Conservation (phyloP, 1,140 invertebrate species). For the Drosophila chauvacae region DNA sequence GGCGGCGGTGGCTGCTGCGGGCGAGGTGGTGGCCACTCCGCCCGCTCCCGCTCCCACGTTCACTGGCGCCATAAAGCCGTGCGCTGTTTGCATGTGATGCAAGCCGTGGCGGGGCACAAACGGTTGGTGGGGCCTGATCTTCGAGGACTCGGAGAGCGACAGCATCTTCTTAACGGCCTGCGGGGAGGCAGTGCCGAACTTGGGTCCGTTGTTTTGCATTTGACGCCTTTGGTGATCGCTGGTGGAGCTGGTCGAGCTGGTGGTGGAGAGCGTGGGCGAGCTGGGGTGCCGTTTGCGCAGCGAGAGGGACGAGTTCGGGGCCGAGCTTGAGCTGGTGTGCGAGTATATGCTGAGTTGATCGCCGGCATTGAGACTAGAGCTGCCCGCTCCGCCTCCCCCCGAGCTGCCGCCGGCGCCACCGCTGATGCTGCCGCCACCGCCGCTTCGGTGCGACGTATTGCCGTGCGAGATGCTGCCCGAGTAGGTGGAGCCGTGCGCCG, state of each 20-base stretch:
- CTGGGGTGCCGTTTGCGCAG: constrained; percentile 86
- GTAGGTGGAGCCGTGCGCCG: constrained; percentile 86
- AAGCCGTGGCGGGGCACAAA: constrained; percentile 68
- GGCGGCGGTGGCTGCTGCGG: constrained; percentile 24
- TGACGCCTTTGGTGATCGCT: constrained; percentile 93
- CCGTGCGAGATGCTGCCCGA: constrained; percentile 85
- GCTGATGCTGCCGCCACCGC: constrained; percentile 77
- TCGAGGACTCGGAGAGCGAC: constrained; percentile 93
- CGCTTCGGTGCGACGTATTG: constrained; percentile 79
- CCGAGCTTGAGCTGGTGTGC: constrained; percentile 51
- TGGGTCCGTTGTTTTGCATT: constrained; percentile 89
- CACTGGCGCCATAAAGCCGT: constrained; percentile 59
- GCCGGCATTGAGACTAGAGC: constrained; percentile 66
- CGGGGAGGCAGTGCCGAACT: constrained; percentile 96
- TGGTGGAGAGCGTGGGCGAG: constrained; percentile 91
- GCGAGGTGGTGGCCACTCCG: constrained; percentile 26
- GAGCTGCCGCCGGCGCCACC: constrained; percentile 73
- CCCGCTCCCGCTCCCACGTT: constrained; percentile 10
- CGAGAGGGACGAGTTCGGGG: constrained; percentile 13
- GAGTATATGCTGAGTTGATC: constrained; percentile 81
- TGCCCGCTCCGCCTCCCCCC: constrained; percentile 55
- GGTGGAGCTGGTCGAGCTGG: constrained; percentile 95
- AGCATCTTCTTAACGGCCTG: constrained; percentile 97
- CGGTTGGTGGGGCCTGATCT: constrained; percentile 94
- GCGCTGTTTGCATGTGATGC: constrained; percentile 72